A percentile compares a stretch with the other conserved stretches of the same genome.
These are phyloP conservation scores for Ptychobarbus kaznakovi DNA, from an alignment of 2,797 vertebrate genomes.

Conservation along the genomic window DNA sequence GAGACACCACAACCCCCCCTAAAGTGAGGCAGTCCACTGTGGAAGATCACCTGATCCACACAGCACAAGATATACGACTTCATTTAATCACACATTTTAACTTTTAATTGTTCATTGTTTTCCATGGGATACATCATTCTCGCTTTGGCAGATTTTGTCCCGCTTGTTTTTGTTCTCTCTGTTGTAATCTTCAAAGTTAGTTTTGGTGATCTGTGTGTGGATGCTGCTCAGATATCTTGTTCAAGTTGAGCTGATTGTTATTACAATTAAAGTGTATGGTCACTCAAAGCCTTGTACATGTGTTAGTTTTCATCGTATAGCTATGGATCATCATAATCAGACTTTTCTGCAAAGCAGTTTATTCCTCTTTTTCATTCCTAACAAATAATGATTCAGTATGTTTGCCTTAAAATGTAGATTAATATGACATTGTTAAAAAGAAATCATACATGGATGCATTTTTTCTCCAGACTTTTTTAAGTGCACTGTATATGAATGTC, in stretches of 20 bases:
- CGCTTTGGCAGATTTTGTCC: constrained; percentile 52
- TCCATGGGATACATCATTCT: constrained; percentile 57
- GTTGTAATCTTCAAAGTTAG: constrained; percentile 73
- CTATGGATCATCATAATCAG: constrained; percentile 80
- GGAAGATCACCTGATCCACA: constrained; percentile 67
- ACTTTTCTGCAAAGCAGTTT: constrained; percentile 72
- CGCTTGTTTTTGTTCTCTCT: constrained; percentile 64
- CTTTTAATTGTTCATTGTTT: constrained; percentile 64
- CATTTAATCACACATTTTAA: constrained; percentile 64
- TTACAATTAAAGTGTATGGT: constrained; percentile 82
- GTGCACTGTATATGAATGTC: constrained; percentile 78
- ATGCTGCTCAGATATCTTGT: constrained; percentile 70
- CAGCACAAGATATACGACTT: constrained; percentile 67
- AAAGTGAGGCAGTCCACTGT: constrained; percentile 64
- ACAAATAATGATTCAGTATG: constrained; percentile 85
- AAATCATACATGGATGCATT: constrained; percentile 79
- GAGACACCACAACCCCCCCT: constrained; percentile 65
- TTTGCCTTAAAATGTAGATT: constrained; percentile 95
- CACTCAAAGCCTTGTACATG: constrained; percentile 83
- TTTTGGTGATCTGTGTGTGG: constrained; percentile 73
- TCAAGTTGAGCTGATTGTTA: constrained; percentile 75
- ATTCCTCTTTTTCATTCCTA: constrained; percentile 80
- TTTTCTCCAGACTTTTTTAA: constrained; percentile 60
- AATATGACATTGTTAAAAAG: constrained; percentile 84
- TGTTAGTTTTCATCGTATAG: constrained; percentile 81